Conservation (phyloP, 2,113 vertebrate genomes). For the Saguinus imperator region DNA sequence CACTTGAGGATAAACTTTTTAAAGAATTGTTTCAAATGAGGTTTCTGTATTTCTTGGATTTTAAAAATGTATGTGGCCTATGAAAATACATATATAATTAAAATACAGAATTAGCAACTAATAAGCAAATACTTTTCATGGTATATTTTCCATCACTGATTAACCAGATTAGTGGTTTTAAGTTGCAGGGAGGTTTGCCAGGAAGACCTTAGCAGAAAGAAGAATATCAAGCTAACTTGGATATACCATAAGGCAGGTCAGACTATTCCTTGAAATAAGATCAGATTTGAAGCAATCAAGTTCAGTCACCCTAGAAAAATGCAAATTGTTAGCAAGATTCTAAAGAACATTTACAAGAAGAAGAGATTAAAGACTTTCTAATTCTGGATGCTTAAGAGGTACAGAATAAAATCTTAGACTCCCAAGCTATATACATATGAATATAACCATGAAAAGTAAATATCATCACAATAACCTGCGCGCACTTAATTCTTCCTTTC, state of each 20-base stretch:
- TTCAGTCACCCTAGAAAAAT: conserved; percentile 3
- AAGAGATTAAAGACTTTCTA: not conserved
- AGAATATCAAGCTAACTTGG: not conserved
- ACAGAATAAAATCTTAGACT: not conserved
- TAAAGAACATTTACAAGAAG: not conserved
- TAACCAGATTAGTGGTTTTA: not conserved
- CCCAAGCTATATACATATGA: not conserved
- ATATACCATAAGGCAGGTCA: not conserved
- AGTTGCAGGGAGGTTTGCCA: not conserved
- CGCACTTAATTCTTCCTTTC: not conserved
- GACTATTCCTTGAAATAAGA: conserved; percentile 36
- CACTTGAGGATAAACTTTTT: not conserved
- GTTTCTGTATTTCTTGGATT: conserved; percentile 19
- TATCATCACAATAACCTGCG: not conserved
- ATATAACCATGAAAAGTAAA: not conserved
- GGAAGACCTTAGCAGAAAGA: not conserved
- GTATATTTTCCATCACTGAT: not conserved
- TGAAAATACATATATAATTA: not conserved
- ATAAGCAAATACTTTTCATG: not conserved
- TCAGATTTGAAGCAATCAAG: conserved; percentile 41
- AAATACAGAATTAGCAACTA: not conserved
- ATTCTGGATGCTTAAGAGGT: not conserved
- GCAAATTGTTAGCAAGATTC: not conserved
- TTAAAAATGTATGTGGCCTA: not conserved
- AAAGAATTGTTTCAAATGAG: not conserved